Percentiles rank a stretch among this genome's conserved stretches.
Evolutionary conservation across 2,888 invertebrate genomes (phyloP).

Genomic region (Arge pagana): DNA sequence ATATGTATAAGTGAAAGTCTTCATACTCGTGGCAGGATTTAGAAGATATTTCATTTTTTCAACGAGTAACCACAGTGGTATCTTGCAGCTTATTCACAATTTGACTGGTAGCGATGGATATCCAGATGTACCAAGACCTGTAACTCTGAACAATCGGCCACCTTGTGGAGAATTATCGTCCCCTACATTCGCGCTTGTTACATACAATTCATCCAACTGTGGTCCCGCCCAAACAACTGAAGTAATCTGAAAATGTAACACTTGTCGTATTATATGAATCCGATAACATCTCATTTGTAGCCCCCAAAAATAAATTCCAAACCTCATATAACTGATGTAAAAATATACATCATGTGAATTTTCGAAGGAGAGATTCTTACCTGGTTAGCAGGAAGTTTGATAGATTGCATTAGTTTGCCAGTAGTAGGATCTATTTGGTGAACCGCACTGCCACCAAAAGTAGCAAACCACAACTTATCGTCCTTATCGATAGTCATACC

Average conservation of each 20-base stretch:
- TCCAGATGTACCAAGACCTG: constrained; percentile 15
- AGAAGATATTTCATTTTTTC: too few species aligned
- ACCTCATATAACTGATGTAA: too few species aligned
- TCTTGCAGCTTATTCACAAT: too few species aligned
- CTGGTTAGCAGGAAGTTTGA: constrained; percentile 9
- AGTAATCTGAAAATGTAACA: constrained; percentile 5
- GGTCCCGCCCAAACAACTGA: constrained; percentile 11
- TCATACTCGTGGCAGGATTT: too few species aligned
- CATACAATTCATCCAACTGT: constrained; percentile 15
- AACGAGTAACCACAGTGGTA: too few species aligned
- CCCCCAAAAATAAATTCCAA: too few species aligned
- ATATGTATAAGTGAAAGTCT: too few species aligned
- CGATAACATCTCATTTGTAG: too few species aligned
- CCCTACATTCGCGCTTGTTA: constrained; percentile 4
- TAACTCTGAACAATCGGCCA: constrained; percentile 20
- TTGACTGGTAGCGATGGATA: constrained; percentile 7
- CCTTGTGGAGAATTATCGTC: not conserved
- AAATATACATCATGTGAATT: not conserved
- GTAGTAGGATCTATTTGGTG: constrained; percentile 8
- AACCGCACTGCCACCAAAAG: constrained; percentile 12
- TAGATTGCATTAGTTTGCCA: constrained; percentile 7
- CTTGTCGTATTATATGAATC: too few species aligned
- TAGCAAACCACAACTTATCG: constrained; percentile 17
- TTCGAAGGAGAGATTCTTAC: not conserved
- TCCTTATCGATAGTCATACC: constrained; percentile 14